phyloP scores from a whole-genome alignment of 2,888 invertebrate genomes.

The Campopleginae sp. region DNA sequence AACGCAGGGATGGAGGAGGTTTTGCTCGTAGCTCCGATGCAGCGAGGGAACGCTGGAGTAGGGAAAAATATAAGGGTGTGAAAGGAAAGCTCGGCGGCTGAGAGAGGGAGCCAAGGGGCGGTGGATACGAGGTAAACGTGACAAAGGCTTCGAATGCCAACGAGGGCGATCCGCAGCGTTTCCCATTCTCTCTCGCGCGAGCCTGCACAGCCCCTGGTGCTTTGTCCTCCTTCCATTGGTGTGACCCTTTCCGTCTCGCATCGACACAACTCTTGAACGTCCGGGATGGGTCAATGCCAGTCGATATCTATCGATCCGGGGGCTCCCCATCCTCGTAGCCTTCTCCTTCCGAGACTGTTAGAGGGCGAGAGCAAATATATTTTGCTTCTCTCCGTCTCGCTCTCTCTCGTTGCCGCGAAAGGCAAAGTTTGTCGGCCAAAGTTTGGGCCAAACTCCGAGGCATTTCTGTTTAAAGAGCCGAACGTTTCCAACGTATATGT shows the following conservation, averaged over 20 bases:
- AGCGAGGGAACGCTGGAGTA: not conserved
- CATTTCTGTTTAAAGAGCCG: slow-evolving; percentile 35
- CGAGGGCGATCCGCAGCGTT: slow-evolving; percentile 54
- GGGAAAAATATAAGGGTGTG: not conserved
- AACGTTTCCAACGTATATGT: not conserved
- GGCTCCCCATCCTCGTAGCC: slow-evolving; percentile 38
- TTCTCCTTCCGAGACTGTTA: not conserved
- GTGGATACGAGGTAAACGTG: slow-evolving; percentile 37
- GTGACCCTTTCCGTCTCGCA: slow-evolving; percentile 14
- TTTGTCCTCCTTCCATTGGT: slow-evolving; percentile 39
- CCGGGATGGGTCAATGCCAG: slow-evolving; percentile 70
- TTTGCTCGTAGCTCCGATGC: not conserved
- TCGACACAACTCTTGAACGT: slow-evolving; percentile 21
- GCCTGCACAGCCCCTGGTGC: slow-evolving; percentile 56
- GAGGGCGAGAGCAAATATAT: not conserved
- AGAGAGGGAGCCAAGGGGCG: slow-evolving; percentile 2
- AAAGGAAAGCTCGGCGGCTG: not conserved
- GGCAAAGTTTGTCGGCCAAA: slow-evolving; percentile 38
- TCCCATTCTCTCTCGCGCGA: slow-evolving; percentile 53
- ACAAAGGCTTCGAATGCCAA: slow-evolving; percentile 77
- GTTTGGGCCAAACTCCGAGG: slow-evolving; percentile 31
- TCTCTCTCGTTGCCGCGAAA: not conserved
- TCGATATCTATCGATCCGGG: slow-evolving; percentile 72
- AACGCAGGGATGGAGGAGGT: not conserved
- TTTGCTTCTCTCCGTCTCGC: not conserved